A percentile compares a stretch with the other conserved stretches of the same genome.
Evolutionary conservation across 2,797 vertebrate species (phyloP).

Genomic region (Tokudaia muenninki): DNA sequence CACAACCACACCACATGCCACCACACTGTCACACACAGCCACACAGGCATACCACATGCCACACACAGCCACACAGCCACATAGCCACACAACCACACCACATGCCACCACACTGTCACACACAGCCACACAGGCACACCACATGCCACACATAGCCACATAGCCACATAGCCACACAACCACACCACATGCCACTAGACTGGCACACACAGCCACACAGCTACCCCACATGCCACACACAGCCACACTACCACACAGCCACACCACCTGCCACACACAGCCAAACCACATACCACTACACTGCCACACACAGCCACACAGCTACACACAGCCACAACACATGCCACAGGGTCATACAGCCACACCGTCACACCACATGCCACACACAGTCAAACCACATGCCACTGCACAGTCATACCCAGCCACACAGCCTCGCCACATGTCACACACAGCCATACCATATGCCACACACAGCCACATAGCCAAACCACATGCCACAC

Average conservation of each 20-base stretch:
- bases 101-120: too few species aligned
- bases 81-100: too few species aligned
- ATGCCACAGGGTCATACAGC: background rate
- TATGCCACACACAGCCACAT: too few species aligned
- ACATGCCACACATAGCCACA: too few species aligned
- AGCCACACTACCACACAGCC: too few species aligned
- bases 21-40: background rate
- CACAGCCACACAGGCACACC: background rate
- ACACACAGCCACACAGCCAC: too few species aligned
- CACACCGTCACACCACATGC: background rate
- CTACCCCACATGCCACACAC: background rate
- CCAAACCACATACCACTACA: too few species aligned
- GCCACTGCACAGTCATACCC: too few species aligned
- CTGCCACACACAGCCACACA: background rate
- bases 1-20: background rate
- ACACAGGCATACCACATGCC: background rate
- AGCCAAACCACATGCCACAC: background rate
- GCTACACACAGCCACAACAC: too few species aligned
- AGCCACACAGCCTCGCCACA: background rate
- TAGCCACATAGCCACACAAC: too few species aligned
- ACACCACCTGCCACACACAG: background rate
- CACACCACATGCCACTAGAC: too few species aligned
- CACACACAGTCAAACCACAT: background rate
- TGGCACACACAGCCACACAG: too few species aligned
- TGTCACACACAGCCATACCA: background rate